Conservation (phyloP, 2,888 invertebrate genomes). For the Caenorhabditis sp. region DNA sequence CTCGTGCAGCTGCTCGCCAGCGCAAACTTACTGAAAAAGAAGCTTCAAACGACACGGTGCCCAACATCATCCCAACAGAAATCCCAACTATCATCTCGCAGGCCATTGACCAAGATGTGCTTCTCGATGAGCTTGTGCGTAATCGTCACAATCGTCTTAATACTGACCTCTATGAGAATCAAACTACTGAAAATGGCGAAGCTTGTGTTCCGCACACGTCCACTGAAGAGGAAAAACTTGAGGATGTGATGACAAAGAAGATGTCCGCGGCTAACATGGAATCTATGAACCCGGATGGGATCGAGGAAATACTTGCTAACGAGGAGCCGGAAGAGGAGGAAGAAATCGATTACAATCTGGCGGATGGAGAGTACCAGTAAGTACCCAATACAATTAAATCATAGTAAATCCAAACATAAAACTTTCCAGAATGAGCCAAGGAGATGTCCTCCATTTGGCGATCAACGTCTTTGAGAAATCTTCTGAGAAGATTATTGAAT, state of each 20-base stretch:
- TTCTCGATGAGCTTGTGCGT: conserved; percentile 55
- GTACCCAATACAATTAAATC: not conserved
- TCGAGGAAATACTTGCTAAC: conserved; percentile 42
- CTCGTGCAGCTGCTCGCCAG: conserved; percentile 40
- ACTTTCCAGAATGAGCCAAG: conserved; percentile 68
- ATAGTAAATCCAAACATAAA: too few relatives aligned
- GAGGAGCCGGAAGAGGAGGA: conserved; percentile 13
- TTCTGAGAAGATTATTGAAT: conserved; percentile 44
- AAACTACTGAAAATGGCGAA: conserved; percentile 6
- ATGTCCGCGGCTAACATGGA: conserved; percentile 54
- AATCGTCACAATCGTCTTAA: conserved; percentile 41
- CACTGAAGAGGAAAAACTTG: conserved; percentile 40
- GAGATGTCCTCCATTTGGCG: conserved; percentile 69
- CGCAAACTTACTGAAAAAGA: conserved; percentile 50
- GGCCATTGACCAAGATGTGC: conserved; percentile 45
- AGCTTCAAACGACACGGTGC: conserved; percentile 41
- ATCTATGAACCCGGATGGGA: conserved; percentile 8
- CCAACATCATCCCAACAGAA: conserved; percentile 45
- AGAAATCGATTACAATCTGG: conserved; percentile 4
- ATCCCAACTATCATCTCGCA: conserved; percentile 27
- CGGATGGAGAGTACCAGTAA: conserved; percentile 48
- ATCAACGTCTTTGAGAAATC: conserved; percentile 67
- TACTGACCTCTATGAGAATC: conserved; percentile 21
- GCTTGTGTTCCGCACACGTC: not conserved
- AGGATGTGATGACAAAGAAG: conserved; percentile 56